Base-by-base conservation (phyloP, 1,140 invertebrate species). In the Chionoecetes opilio region DNA sequence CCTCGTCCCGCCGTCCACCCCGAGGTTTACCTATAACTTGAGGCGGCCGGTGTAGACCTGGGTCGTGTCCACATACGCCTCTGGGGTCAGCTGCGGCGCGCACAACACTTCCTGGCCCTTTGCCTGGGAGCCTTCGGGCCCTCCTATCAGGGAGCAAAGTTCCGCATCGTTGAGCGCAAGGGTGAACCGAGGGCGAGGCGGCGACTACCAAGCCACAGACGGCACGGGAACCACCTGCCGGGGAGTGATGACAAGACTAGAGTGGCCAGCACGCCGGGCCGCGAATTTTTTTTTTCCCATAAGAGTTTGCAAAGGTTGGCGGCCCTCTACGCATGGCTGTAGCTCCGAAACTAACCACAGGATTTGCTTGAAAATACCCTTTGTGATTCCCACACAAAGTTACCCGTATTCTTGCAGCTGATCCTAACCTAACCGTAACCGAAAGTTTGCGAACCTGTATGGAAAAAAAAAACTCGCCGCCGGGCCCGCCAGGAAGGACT, bases 81-180 rank as follows among this genome's bases (percentile, higher is more conserved):
- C 29, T 95, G 90, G 90, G 94, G 94, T 75, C 84, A 95, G n/a
- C 29, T 95, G 21, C 84, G 46, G 8, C 90, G 94, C 37, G 90
- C 94, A 8, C 90, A 92, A 21, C 88, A 94, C 41, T 94, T 94
- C 82, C 32, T 94, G 29, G 35, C 93, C 8, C 89, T 95, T 14
- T 95, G 90, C 26, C 85, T 95, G 5, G 94, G 94, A 21, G 92
- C 82, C 9, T 75, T 92, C 63, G 89, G 90, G 11, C 32, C 41
- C 46, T 92, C 94, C 6, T 95, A 92, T 26, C 38, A 92, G 46
- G 94, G 89, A 3, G 34, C 82, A 9, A 35, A 21, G 31, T 92
- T 92, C 37, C 29, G 32, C 11, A 29, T 17, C 3, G 84, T 95
- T 0, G 75, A 46, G 11, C 63, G 38, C 26, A 46, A 32, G 35